Conservation (phyloP, 1,140 invertebrate genomes). For the Megalopta genalis region DNA sequence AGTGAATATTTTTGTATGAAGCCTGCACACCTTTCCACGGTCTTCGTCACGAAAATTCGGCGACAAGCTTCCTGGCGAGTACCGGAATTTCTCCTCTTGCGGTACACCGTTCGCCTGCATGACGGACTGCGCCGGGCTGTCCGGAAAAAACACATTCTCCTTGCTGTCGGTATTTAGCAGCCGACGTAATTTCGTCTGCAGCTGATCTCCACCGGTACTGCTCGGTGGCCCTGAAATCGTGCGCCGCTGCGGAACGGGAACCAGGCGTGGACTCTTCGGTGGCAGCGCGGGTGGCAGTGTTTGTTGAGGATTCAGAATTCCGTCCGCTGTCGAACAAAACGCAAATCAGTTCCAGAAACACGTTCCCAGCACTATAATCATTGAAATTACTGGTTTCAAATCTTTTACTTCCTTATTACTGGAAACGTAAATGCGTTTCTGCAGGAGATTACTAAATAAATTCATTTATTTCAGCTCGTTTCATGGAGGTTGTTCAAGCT, state of each 20-base stretch:
- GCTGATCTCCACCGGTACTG: constrained; percentile 82
- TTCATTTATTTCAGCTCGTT: no score
- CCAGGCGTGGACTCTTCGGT: constrained; percentile 80
- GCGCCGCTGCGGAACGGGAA: constrained; percentile 76
- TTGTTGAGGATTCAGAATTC: constrained; percentile 81
- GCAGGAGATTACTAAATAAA: no score
- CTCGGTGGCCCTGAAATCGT: constrained; percentile 74
- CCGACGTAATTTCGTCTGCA: constrained; percentile 89
- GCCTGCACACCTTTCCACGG: constrained; percentile 42
- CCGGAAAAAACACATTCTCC: constrained; percentile 81
- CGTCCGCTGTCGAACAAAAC: constrained; percentile 76
- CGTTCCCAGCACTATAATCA: no score
- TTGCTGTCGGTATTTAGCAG: constrained; percentile 87
- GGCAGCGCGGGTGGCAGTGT: constrained; percentile 81
- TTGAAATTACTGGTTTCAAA: neutral
- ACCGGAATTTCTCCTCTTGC: constrained; percentile 73
- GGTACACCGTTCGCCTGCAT: constrained; percentile 59
- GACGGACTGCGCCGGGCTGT: constrained; percentile 54
- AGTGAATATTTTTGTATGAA: no score
- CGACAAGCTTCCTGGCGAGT: constrained; percentile 74
- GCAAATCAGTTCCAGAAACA: neutral
- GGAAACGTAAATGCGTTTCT: no score
- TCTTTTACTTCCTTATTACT: neutral
- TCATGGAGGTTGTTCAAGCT: no score
- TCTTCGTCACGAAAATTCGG: constrained; percentile 73